A percentile compares a stretch with the other conserved stretches of the same genome.
These are phyloP conservation scores for Andrena cerasifolii DNA, from an alignment of 1,140 invertebrate genomes.

Conservation along the genomic window DNA sequence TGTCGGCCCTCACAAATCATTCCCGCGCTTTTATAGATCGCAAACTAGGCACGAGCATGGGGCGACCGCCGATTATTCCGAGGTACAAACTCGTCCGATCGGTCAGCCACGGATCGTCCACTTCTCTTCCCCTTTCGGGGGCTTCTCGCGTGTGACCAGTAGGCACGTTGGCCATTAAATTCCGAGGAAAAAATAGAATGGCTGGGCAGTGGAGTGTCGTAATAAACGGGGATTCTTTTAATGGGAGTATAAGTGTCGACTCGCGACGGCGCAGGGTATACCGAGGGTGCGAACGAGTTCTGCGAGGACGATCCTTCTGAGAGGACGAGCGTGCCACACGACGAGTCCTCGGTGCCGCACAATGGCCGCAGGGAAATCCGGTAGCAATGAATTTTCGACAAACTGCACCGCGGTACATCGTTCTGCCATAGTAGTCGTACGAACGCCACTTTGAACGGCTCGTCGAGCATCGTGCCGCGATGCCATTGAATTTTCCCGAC, in stretches of 20 bases:
- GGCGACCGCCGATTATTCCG: slow-evolving; percentile 58
- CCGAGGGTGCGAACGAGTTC: slow-evolving; percentile 42
- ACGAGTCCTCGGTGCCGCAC: not conserved
- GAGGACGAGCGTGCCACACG: not conserved
- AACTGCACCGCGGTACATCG: slow-evolving; percentile 26
- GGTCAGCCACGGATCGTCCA: slow-evolving; percentile 29
- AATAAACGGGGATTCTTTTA: slow-evolving; percentile 55
- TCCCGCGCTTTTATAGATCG: slow-evolving; percentile 51
- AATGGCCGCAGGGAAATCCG: slow-evolving; percentile 47
- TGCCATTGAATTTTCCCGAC: slow-evolving; percentile 21
- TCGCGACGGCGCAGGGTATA: not conserved
- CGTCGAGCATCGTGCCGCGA: slow-evolving; percentile 24
- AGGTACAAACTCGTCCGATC: slow-evolving; percentile 59
- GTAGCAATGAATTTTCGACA: slow-evolving; percentile 57
- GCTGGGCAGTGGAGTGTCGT: slow-evolving; percentile 41
- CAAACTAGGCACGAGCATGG: slow-evolving; percentile 59
- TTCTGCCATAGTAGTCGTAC: slow-evolving; percentile 17
- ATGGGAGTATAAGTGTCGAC: slow-evolving; percentile 48
- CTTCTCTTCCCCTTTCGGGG: not conserved
- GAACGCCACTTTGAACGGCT: slow-evolving; percentile 35
- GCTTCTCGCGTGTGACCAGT: slow-evolving; percentile 35
- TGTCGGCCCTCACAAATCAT: slow-evolving; percentile 66
- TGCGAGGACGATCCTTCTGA: no score
- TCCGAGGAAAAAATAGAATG: not conserved
- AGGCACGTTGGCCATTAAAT: slow-evolving; percentile 57